phyloP scores from a whole-genome alignment of 2,113 vertebrate genomes.

The Sinocyclocheilus grahami region DNA sequence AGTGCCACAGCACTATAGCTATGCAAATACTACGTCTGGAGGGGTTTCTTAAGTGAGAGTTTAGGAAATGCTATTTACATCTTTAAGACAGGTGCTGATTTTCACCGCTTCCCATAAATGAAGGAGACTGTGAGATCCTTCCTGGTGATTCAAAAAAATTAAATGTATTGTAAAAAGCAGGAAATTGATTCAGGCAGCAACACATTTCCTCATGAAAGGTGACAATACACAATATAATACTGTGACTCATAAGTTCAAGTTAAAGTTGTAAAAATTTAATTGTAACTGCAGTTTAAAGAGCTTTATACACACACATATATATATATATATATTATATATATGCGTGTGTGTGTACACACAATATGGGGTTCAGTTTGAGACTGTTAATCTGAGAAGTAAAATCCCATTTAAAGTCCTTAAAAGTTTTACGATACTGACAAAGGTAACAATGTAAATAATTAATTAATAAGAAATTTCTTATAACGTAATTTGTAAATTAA shows the following conservation, averaged over 20 bases:
- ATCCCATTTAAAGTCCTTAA: no score
- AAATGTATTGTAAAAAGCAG: not conserved
- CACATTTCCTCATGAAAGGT: not conserved
- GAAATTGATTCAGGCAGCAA: not conserved
- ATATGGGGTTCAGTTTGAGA: no score
- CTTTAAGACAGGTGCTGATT: not conserved
- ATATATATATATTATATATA: no score
- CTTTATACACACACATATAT: no score
- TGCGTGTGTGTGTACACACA: no score
- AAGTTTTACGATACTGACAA: no score
- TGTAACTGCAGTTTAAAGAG: no score
- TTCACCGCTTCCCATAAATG: not conserved
- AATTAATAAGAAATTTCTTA: no score
- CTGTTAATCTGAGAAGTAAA: no score
- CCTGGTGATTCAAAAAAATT: not conserved
- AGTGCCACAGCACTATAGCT: not conserved
- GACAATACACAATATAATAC: not conserved
- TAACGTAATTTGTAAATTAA: not conserved
- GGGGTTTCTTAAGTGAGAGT: not conserved
- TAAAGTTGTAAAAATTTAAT: not conserved
- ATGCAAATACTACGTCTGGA: conserved; percentile 40
- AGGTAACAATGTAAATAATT: no score
- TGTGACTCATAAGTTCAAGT: not conserved
- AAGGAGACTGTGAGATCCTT: not conserved
- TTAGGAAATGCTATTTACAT: not conserved